Base-by-base conservation (phyloP, 2,888 invertebrate genomes). In the Achlya flavicornis region DNA sequence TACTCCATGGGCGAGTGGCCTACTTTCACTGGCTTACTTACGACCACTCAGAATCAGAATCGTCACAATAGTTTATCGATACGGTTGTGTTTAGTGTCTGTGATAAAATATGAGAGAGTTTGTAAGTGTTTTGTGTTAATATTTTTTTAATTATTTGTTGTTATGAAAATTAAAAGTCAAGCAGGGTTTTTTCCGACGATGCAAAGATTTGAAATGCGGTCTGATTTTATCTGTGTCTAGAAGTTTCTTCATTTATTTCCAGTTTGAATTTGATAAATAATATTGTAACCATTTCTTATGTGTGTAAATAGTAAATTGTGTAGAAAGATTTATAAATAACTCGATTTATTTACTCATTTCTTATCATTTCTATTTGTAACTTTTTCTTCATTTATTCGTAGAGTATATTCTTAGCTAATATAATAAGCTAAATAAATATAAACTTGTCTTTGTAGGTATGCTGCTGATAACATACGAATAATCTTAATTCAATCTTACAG, bases 1-100 rank as follows among this genome's bases (percentile, higher is more conserved):
- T 48, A 67, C 68, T 41, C 60, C 41, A 41, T 41, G 11, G 58
- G 3, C 64, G 71, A 64, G 61, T 78, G 88, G 62, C 84, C 85
- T 73, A 88, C 89, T 89, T 89, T 89, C 89, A 84, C 89, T 78
- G 64, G 64, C 58, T 62, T 63, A 66, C 70, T 64, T 75, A 66
- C 70, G 69, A 71, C 73, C 71, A 72, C 70, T 69, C 72, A 3
- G 41, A 12, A 41, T 41, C 41, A 79, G 77, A 80, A 84, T 78
- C 80, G 84, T 83, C 79, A 72, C 65, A 69, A 60, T 64, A 61
- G 53, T 69, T 62, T 46, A 63, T 41, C 61, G 66, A 70, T 63
- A 64, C 65, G 63, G 68, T 70, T 63, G 73, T 73, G 66, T 61
- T 19, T 16, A 53, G 53, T 63, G 68, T 62, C 48, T 71, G 71